Base-by-base conservation (phyloP, 1,140 invertebrate genomes). In the Argopecten irradians region DNA sequence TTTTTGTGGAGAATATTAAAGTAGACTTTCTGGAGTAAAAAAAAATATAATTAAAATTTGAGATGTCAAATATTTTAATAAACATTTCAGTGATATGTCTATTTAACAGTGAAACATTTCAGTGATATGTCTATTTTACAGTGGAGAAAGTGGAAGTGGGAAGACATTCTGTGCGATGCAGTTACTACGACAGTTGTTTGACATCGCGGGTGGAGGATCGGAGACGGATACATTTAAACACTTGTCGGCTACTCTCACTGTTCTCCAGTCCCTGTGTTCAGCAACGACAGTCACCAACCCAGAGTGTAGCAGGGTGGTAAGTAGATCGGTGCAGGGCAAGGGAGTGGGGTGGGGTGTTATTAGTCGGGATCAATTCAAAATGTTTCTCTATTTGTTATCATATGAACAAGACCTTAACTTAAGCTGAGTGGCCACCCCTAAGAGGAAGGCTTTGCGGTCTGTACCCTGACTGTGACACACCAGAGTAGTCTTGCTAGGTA, bases 221-320 rank as follows among this genome's bases (percentile, higher is more conserved):
- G 98, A 99, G 96, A 99, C 98, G 1, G 98, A 99, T 96, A 98
- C 98, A n/a, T 99, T 98, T 94, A 99, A 99, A 96, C 98, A 99
- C 95, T 96, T 99, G 87, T 98, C 98, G 0, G 98, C 98, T 33
- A 98, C 98, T 19, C 98, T 99, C 94, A 99, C 98, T 33, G 98
- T 99, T 19, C 96, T 99, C 36, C 96, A 98, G 87, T 98, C 98
- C 0, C 96, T 99, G 83, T 98, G 98, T 84, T 98, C 98, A 34
- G 98, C 98, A 8, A 98, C 98, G 95, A 99, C 98, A 13, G 96
- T 97, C 34, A 97, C 97, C 87, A 99, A 99, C 95, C 97, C 97
- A 11, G 98, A 99, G 96, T 98, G 98, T 94, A 99, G 98, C 95
- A 97, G 98, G 96, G 98, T 99, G 96, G 98, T 98, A 95, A 96